Conservation (phyloP, 2,113 vertebrate genomes). For the Nothoprocta perdicaria region DNA sequence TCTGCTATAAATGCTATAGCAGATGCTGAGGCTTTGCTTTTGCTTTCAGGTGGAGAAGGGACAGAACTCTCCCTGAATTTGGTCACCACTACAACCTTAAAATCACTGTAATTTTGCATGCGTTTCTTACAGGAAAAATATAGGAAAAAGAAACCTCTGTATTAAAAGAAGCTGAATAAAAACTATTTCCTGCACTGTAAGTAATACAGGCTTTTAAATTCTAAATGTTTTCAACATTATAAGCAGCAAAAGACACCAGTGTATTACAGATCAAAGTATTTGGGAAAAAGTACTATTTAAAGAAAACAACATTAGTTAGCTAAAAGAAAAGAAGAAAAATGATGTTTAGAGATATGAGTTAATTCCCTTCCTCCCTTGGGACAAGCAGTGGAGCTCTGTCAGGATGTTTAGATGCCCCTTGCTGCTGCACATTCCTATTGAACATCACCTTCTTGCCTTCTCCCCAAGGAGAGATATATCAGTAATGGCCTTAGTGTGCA, state of each 20-base stretch:
- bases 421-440: background rate
- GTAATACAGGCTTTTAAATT: background rate
- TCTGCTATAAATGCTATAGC: background rate
- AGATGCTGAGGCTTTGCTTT: background rate
- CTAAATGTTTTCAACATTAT: background rate
- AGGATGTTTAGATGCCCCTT: background rate
- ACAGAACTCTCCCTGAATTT: background rate
- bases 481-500: background rate
- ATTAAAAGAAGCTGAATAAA: background rate
- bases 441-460: background rate
- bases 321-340: background rate
- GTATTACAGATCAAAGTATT: background rate
- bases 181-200: background rate
- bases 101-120: background rate
- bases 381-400: background rate
- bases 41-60: background rate
- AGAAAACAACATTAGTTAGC: background rate
- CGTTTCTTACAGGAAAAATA: background rate
- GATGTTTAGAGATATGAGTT: rapidly evolving
- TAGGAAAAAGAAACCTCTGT: background rate
- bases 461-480: background rate
- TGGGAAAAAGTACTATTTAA: rapidly evolving
- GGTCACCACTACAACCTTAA: background rate
- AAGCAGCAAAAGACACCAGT: background rate
- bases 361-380: background rate